These are phyloP conservation scores for Tupaia tana DNA, from an alignment of 2,113 vertebrate species.

Conservation along the genomic window DNA sequence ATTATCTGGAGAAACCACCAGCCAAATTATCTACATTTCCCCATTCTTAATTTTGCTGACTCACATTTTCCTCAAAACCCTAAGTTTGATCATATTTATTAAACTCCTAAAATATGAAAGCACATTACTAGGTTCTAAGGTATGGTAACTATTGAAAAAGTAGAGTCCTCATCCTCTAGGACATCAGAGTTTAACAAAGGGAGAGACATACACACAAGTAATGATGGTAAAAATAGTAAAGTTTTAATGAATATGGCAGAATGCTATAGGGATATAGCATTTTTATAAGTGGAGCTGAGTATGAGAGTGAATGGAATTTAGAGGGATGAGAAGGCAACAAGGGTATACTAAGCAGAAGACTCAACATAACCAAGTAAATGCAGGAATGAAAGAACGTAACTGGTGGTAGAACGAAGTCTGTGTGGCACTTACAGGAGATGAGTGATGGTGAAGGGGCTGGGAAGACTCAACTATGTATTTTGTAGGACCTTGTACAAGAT, in stretches of 20 bases:
- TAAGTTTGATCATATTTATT: neutral
- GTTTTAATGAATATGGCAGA: neutral
- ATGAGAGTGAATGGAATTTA: neutral
- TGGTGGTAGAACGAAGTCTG: neutral
- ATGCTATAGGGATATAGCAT: neutral
- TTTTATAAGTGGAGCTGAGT: neutral
- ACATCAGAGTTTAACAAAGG: neutral
- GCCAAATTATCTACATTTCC: neutral
- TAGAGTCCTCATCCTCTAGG: neutral
- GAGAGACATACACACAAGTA: neutral
- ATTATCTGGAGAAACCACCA: neutral
- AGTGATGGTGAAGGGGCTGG: neutral
- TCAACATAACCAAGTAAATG: neutral
- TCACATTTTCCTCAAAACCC: neutral
- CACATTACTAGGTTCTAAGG: neutral
- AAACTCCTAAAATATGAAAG: slow-evolving; percentile 9
- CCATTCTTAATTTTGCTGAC: neutral
- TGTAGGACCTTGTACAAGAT: neutral
- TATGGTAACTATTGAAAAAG: neutral
- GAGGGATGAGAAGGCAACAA: neutral
- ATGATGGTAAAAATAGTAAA: neutral
- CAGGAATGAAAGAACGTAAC: neutral
- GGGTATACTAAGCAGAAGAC: neutral
- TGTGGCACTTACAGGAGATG: neutral
- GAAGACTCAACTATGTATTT: neutral